Evolutionary conservation across 2,113 vertebrate genomes (phyloP).

Genomic region (Chloroceryle aenea): DNA sequence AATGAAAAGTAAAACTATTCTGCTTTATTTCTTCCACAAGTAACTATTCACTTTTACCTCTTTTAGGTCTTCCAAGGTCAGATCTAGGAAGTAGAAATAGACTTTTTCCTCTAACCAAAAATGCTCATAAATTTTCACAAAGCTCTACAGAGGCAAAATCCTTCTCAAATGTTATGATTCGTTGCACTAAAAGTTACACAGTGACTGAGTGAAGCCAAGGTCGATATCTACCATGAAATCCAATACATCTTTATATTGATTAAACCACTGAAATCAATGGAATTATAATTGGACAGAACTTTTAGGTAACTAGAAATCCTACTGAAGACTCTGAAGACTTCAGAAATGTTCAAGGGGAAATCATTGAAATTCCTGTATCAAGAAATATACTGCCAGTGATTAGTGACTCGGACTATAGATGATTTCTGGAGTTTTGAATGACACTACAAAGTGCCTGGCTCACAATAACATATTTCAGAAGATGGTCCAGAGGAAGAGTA

Average conservation of each 20-base stretch:
- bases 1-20: background rate
- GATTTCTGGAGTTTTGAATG: background rate
- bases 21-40: background rate
- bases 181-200: background rate
- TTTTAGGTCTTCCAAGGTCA: background rate
- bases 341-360: background rate
- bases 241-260: background rate
- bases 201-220: background rate
- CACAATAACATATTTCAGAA: background rate
- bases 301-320: background rate
- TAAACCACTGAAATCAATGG: background rate
- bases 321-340: background rate
- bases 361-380: background rate
- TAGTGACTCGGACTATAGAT: background rate
- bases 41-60: background rate
- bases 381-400: background rate
- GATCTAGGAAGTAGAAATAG: background rate
- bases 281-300: conserved; percentile 28
- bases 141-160: background rate
- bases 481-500: background rate
- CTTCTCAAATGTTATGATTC: background rate
- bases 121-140: background rate
- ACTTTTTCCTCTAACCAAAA: background rate
- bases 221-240: background rate
- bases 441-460: background rate